phyloP scores from a whole-genome alignment of 2,113 vertebrate genomes.

The Bucco capensis region DNA sequence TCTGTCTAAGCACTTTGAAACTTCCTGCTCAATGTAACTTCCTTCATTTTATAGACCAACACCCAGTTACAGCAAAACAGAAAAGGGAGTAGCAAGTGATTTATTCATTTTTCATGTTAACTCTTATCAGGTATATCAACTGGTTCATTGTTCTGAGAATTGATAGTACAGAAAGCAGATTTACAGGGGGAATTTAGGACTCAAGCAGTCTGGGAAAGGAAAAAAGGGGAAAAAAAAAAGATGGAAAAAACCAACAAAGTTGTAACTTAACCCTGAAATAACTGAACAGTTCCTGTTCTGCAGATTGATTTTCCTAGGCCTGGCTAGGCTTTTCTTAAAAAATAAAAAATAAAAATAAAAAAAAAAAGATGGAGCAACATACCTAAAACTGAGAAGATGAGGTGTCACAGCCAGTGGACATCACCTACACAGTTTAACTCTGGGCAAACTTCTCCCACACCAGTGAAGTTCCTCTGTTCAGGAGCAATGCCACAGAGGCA shows the following conservation, averaged over 20 bases:
- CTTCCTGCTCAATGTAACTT: conserved; percentile 62
- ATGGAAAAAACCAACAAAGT: neutral
- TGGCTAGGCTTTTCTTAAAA: fast-evolving
- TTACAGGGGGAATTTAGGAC: conserved; percentile 47
- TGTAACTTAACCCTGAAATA: conserved; percentile 47
- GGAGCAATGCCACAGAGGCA: neutral
- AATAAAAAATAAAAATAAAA: neutral
- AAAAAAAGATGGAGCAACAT: neutral
- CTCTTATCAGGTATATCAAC: conserved; percentile 58
- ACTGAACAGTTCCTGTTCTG: neutral
- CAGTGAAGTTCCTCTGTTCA: neutral
- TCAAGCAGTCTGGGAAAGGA: conserved; percentile 5
- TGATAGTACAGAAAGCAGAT: conserved; percentile 47
- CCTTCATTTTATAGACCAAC: conserved; percentile 62
- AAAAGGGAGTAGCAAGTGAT: conserved; percentile 47
- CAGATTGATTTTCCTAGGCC: neutral
- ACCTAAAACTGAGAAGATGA: neutral
- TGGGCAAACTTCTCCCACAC: neutral
- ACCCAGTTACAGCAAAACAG: conserved; percentile 46
- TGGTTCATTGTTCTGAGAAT: conserved; percentile 40
- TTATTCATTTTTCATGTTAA: conserved; percentile 49
- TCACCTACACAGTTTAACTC: neutral
- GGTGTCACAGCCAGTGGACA: neutral
- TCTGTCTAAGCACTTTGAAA: conserved; percentile 67
- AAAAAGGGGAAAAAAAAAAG: neutral